Evolutionary conservation across 2,888 invertebrate species (phyloP), one percentile per base, ranked within the genome.

Genomic region (Lapara coniferarum): DNA sequence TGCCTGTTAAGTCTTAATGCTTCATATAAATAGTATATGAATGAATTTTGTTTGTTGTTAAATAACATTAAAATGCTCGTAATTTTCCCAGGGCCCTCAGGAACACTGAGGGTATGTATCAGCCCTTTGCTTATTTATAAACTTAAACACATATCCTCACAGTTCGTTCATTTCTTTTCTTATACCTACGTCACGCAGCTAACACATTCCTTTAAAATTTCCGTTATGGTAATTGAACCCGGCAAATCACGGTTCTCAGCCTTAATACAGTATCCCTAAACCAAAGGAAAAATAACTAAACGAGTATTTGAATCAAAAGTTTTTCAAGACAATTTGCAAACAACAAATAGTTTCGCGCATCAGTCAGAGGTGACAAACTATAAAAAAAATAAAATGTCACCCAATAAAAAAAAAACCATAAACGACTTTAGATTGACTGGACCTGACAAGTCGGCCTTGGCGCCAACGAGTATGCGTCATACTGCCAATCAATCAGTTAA

Each of bases 311-410:
- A 37, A 37, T 37, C 2, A 16, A 55, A 55, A 46, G 8, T 10
- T 10, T 13, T 58, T 58, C 37, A 8, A 58, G 7, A n/a, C 16
- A 16, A 46, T 46, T 46, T 12, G 10, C 44, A 46, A 12, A 55
- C 19, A 55, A 19, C 59, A 49, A 13, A 46, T 19, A 49, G 63
- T 63, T 49, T 49, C 46, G 14, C 44, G 49, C 63, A 63, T 63
- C 63, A 13, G 19, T 49, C 49, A 19, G 12, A 63, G 13, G 49
- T 63, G 63, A 19, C 16, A 46, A 49, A 49, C 49, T 46, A 13
- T 19, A 49, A 49, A 63, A 49, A 49, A 63, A 63, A 63, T 16
- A 19, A 63, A 63, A 63, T 63, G 63, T 49, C 63, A 63, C 49
- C 63, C 19, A 63, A 63, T 63, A 25, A 63, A 63, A 13, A 12